Evolutionary conservation across 2,797 vertebrate species (phyloP).

Genomic region (Rallus crepitans): DNA sequence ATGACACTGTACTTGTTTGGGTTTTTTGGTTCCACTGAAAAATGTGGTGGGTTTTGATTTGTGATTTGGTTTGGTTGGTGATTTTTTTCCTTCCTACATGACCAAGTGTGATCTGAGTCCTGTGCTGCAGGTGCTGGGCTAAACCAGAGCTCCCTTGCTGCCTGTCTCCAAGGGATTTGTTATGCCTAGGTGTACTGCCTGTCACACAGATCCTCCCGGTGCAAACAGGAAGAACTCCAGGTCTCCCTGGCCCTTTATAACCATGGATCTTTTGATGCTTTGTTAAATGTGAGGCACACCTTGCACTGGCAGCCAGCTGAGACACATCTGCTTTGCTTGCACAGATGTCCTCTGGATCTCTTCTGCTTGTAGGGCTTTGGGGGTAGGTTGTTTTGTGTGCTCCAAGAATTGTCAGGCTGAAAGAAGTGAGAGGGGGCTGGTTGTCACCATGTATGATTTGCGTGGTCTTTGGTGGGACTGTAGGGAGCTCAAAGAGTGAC

Average conservation of each 20-base stretch:
- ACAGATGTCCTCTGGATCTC: not conserved
- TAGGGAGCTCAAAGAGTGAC: not conserved
- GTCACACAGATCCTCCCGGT: not conserved
- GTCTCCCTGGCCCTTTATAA: not conserved
- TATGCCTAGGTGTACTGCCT: not conserved
- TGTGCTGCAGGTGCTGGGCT: not conserved
- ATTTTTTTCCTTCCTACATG: not conserved
- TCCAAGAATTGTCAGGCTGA: not conserved
- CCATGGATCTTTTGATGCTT: not conserved
- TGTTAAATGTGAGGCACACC: not conserved
- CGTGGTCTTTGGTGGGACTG: not conserved
- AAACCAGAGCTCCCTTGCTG: not conserved
- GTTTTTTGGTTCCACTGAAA: not conserved
- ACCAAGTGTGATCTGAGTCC: not conserved
- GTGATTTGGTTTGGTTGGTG: not conserved
- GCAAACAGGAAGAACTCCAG: not conserved
- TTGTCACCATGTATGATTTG: not conserved
- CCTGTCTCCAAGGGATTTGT: not conserved
- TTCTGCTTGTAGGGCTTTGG: not conserved
- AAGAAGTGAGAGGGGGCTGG: not conserved
- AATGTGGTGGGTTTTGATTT: not conserved
- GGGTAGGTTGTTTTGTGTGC: not conserved
- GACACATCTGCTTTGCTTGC: not conserved
- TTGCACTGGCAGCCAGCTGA: rapidly evolving
- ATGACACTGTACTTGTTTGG: not conserved